Evolutionary conservation across 2,888 invertebrate genomes (phyloP), one percentile per base, ranked within the genome.

Genomic region (Argyra leucocephala): DNA sequence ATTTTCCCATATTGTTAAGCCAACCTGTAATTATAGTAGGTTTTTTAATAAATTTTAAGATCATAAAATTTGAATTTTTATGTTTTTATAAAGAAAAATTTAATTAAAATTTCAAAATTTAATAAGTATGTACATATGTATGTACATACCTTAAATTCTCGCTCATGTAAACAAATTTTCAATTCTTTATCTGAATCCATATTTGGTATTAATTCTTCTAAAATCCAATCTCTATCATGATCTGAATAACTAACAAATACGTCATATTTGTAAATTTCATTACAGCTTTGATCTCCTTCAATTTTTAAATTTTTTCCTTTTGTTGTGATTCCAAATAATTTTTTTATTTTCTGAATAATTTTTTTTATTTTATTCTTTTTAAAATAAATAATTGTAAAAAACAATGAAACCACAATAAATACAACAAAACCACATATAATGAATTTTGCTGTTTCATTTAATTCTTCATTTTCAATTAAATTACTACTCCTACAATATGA

Each of bases 191-290:
- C 80, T 0, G 76, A 77, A 74, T 88, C 88, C 10, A 88, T 78
- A 63, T 85, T 83, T 0, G 87, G 86, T 18, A 88, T 74, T 0
- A 88, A 77, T 12, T 85, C 80, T 23, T 86, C 83, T 62, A 86
- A 73, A 3, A 88, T 84, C 87, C 88, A 88, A 0, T 79, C 75
- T 0, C 85, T 76, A 71, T 89, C 87, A 58, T 83, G 82, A 62
- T 86, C 84, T 72, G 85, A 86, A 70, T 88, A 88, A 0, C 87
- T 87, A 0, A 89, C 85, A 71, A 89, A 89, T 0, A 87, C 84
- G 68, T 88, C 88, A 71, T 86, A 89, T 22, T 82, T 77, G 69
- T 67, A 72, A 9, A 62, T 23, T 75, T 81, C 65, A 78, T 79
- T 2, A 61, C 73, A 69, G 61, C 71, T 72, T 6, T 76, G 72